Evolutionary conservation across 2,797 vertebrate genomes (phyloP).

Genomic region (Echiichthys vipera): DNA sequence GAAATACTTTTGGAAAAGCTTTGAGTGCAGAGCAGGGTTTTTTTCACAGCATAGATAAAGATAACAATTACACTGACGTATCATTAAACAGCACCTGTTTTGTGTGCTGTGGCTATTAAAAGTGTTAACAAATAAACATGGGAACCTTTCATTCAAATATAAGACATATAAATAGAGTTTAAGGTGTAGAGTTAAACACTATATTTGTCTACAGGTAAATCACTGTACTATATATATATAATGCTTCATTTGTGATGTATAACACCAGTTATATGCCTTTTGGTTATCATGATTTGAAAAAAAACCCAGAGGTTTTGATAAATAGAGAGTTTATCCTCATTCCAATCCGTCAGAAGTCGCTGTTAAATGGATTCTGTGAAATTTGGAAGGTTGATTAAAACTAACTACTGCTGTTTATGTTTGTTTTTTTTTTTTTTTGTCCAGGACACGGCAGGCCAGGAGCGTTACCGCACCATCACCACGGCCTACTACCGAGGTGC

Average conservation of each 20-base stretch:
- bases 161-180: not conserved
- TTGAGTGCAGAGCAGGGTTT: not conserved
- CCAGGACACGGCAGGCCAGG: constrained; percentile 95
- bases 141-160: not conserved
- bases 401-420: not conserved
- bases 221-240: not conserved
- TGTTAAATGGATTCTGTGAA: not conserved
- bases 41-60: not conserved
- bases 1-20: not conserved
- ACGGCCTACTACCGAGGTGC: constrained; percentile 97
- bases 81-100: not conserved
- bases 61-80: not conserved
- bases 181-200: not conserved
- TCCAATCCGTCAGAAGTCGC: not conserved
- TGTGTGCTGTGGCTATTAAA: not conserved
- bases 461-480: constrained; percentile 97
- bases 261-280: not conserved
- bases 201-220: not conserved
- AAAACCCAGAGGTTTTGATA: not conserved
- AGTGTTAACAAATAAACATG: not conserved
- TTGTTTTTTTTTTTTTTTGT: not conserved
- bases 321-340: not conserved
- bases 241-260: not conserved
- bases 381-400: not conserved
- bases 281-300: not conserved